A percentile compares a stretch with the other conserved stretches of the same genome.
Evolutionary conservation across 2,888 invertebrate species (phyloP).

Genomic region (Encarsia formosa): DNA sequence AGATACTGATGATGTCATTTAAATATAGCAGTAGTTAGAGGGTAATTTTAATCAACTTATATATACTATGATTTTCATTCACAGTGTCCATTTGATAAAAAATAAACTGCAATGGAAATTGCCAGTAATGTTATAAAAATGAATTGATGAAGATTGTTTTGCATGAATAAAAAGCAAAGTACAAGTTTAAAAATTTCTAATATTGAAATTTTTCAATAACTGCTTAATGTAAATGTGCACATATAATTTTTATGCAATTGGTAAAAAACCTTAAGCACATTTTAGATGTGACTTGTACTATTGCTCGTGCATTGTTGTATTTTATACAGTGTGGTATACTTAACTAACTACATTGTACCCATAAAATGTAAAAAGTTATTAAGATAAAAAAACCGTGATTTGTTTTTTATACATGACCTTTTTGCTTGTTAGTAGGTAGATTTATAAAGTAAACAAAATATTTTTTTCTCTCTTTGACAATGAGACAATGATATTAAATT

Average conservation of each 20-base stretch:
- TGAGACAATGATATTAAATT: too few species aligned
- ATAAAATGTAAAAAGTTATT: slow-evolving; percentile 24
- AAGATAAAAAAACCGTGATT: slow-evolving; percentile 23
- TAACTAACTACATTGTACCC: slow-evolving; percentile 19
- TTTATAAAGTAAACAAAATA: slow-evolving; percentile 10
- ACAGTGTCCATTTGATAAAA: slow-evolving; percentile 18
- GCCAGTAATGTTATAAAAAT: slow-evolving; percentile 8
- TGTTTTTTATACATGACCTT: slow-evolving; percentile 26
- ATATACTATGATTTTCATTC: slow-evolving; percentile 24
- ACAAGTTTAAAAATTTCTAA: slow-evolving; percentile 18
- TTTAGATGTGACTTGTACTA: slow-evolving; percentile 27
- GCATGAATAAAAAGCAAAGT: slow-evolving; percentile 5
- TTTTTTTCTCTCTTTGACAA: too few species aligned
- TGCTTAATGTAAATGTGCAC: too few species aligned
- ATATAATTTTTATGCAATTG: slow-evolving; percentile 28
- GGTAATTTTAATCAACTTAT: slow-evolving; percentile 22
- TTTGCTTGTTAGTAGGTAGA: slow-evolving; percentile 22
- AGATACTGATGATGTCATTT: slow-evolving; percentile 13
- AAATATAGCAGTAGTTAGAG: slow-evolving; percentile 21
- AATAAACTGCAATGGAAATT: too few species aligned
- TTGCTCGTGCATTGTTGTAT: slow-evolving; percentile 28
- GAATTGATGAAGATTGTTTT: slow-evolving; percentile 4
- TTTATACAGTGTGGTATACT: slow-evolving; percentile 22
- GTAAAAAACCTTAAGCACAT: slow-evolving; percentile 13
- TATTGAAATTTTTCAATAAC: slow-evolving; percentile 9